A percentile compares a stretch with the other conserved stretches of the same genome.
Evolutionary conservation across 2,113 vertebrate genomes (phyloP).

Genomic region (Oenanthe melanoleuca): DNA sequence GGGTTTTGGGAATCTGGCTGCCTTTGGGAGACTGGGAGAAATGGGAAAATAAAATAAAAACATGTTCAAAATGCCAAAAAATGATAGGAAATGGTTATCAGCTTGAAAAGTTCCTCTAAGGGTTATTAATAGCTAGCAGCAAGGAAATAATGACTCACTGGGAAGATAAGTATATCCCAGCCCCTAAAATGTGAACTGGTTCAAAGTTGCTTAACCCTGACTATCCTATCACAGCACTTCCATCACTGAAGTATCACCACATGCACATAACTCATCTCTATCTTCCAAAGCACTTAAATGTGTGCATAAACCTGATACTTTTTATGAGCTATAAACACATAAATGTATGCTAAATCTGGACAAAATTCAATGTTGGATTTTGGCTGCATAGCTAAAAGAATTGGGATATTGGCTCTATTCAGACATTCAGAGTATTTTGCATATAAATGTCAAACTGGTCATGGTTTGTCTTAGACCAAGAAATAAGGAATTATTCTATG

Average conservation of each 20-base stretch:
- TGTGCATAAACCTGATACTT: neutral
- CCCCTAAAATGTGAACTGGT: conserved; percentile 6
- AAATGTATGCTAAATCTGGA: conserved; percentile 2
- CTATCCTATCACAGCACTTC: neutral
- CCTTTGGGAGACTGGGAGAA: conserved; percentile 49
- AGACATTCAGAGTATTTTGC: neutral
- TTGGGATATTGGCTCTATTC: neutral
- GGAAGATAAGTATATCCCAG: conserved; percentile 37
- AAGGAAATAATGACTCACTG: conserved; percentile 50
- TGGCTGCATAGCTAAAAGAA: neutral
- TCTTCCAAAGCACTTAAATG: conserved; percentile 1
- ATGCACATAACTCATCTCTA: neutral
- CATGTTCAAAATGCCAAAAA: conserved; percentile 41
- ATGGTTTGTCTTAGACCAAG: neutral
- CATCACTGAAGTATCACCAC: neutral
- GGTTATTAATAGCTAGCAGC: conserved; percentile 61
- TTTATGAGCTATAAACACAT: neutral
- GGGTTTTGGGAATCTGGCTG: conserved; percentile 32
- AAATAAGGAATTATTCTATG: neutral
- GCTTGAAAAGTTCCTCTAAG: conserved; percentile 64
- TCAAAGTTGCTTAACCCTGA: conserved; percentile 38
- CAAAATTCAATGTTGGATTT: neutral
- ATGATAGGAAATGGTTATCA: conserved; percentile 70
- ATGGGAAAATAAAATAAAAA: conserved; percentile 68
- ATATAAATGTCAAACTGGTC: neutral